Conservation (phyloP, 1,140 invertebrate species). For the Drosophila bipectinata region DNA sequence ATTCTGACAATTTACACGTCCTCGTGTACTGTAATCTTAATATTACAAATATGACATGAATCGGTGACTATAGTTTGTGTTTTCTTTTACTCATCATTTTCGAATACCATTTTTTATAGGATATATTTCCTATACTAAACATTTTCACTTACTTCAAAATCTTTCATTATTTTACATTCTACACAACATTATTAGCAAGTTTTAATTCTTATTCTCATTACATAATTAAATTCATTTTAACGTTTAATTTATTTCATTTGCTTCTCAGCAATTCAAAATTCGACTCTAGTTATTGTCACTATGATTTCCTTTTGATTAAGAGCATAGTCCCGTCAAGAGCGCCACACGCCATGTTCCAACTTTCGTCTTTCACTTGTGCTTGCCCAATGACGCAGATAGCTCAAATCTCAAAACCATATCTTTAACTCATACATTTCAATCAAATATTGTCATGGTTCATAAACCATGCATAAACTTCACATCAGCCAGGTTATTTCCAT, state of each 20-base stretch:
- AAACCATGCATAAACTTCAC: not conserved
- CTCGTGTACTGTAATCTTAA: too few species aligned
- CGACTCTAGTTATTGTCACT: too few species aligned
- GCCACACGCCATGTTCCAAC: constrained; percentile 12
- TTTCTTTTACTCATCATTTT: constrained; percentile 1
- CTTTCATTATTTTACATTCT: constrained; percentile 4
- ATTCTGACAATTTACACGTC: too few species aligned
- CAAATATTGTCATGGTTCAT: not conserved
- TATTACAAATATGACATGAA: not conserved
- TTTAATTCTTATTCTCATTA: constrained; percentile 6
- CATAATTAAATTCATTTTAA: constrained; percentile 8
- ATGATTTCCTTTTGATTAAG: too few species aligned
- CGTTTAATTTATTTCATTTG: not conserved
- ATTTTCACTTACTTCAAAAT: too few species aligned
- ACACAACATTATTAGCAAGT: constrained; percentile 5
- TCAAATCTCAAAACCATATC: not conserved
- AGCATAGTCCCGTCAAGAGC: constrained; percentile 8
- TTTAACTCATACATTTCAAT: not conserved
- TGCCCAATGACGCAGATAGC: constrained; percentile 13
- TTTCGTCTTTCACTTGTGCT: constrained; percentile 6
- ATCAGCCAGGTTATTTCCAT: not conserved
- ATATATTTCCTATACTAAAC: too few species aligned
- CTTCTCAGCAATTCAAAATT: too few species aligned
- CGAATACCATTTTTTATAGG: too few species aligned
- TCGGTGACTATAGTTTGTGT: not conserved